Base-by-base conservation (phyloP, 2,797 vertebrate genomes). In the Acropternis orthonyx region DNA sequence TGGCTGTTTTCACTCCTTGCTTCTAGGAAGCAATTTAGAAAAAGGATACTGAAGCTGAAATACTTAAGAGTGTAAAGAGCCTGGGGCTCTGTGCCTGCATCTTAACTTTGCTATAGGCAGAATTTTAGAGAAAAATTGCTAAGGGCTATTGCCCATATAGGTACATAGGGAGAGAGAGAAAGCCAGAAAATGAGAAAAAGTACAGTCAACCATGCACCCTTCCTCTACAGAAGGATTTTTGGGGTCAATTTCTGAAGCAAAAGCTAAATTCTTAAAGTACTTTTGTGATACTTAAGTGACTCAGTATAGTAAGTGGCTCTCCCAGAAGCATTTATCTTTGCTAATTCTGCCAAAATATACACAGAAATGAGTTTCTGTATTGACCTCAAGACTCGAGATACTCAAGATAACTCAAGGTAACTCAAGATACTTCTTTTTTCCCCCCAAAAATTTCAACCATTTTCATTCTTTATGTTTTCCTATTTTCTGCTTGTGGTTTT, bases 401-500 rank as follows among this genome's bases (percentile, higher is more conserved):
- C 37, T 37, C 37, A 37, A 16, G 41, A 41, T 41, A 41, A 41
- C 41, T 37, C 37, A 37, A 37, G 32, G 19, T 65, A 89, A 46
- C 36, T 68, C 26, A 41, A 77, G 30, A 85, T 43, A 20, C 8
- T 41, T n/a, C 5, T 7, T 37, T 59, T 48, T 41, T 4, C 1
- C 10, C 18, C 7, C 12, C 7, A 43, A 49, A n/a, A 69, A 11
- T 89, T 92, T 76, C 46, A 84, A n/a, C 19, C 46, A 39, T 75
- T 93, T 90, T 91, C 69, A 82, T 63, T 63, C 54, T 88, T 88
- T 39, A 69, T 80, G 16, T 69, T 82, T 88, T 96, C 88, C 78
- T 93, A 86, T 88, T 95, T 96, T 95, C 88, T 89, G 62, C 78
- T 85, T 80, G 39, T 73, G 69, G 52, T 85, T 96, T 94, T 95